Conservation (phyloP, 2,888 invertebrate species). For the Opisthograptis luteolata region DNA sequence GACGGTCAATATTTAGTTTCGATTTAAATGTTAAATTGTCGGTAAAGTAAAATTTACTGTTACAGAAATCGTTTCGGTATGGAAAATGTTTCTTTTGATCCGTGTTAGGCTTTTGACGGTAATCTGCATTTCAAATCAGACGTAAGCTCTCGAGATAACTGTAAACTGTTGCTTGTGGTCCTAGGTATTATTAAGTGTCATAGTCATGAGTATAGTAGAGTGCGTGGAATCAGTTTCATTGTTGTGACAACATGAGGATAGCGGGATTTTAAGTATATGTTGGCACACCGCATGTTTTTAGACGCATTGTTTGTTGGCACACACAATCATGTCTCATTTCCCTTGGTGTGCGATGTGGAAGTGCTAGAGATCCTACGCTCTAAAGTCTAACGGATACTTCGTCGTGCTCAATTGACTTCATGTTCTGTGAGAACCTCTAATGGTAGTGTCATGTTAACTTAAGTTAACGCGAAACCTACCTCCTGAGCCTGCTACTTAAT, state of each 20-base stretch:
- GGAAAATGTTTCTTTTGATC: slow-evolving; percentile 18
- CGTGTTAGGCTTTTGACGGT: slow-evolving; percentile 33
- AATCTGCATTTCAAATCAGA: slow-evolving; percentile 32
- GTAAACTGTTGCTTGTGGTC: slow-evolving; percentile 25
- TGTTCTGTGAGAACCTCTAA: slow-evolving; percentile 47
- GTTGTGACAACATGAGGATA: slow-evolving; percentile 38
- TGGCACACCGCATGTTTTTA: slow-evolving; percentile 41
- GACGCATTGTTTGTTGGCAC: slow-evolving; percentile 36
- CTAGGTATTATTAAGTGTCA: slow-evolving; percentile 28
- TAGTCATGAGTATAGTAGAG: slow-evolving; percentile 16
- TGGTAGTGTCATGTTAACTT: slow-evolving; percentile 50
- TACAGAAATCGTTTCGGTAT: not conserved
- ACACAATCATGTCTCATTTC: slow-evolving; percentile 38
- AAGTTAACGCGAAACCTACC: slow-evolving; percentile 33
- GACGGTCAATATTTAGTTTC: slow-evolving; percentile 37
- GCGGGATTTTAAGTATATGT: slow-evolving; percentile 39
- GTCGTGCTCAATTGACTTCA: slow-evolving; percentile 36
- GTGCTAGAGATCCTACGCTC: too few relatives aligned
- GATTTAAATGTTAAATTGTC: slow-evolving; percentile 21
- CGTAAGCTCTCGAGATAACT: slow-evolving; percentile 2
- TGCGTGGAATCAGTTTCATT: slow-evolving; percentile 41
- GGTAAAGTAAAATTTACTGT: slow-evolving; percentile 6
- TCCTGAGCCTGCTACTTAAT: slow-evolving; percentile 32
- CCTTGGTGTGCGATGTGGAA: slow-evolving; percentile 26
- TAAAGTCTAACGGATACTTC: slow-evolving; percentile 45